phyloP scores from a whole-genome alignment of 37 sponge, comb jelly and placozoan species.

The Tethya wilhelma region DNA sequence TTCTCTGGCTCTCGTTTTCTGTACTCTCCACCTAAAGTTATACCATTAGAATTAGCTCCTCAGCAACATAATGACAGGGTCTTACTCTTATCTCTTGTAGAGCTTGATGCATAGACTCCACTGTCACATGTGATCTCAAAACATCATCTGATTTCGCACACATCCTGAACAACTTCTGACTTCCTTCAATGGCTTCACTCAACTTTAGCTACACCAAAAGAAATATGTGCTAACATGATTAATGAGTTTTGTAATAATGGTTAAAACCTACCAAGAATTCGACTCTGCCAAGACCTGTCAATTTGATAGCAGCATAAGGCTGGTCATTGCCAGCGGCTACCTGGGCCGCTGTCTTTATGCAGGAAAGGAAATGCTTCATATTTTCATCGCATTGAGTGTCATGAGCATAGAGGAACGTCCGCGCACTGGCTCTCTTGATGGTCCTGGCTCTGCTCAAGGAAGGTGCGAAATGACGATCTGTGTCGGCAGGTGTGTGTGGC shows the following conservation, averaged over 20 bases:
- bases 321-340: conserved; percentile 12
- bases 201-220: conserved; percentile 17
- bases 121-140: conserved; percentile 21
- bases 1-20: conserved; percentile 15
- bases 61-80: neutral
- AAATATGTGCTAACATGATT: neutral
- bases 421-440: conserved; percentile 39
- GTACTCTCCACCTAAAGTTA: conserved; percentile 12
- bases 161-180: conserved; percentile 19
- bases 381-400: conserved; percentile 84
- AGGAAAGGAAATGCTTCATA: conserved; percentile 75
- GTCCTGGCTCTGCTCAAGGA: neutral
- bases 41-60: neutral
- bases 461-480: conserved; percentile 38
- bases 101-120: conserved; percentile 28
- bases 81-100: conserved; percentile 25
- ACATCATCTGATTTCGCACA: conserved; percentile 32
- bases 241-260: no score
- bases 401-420: conserved; percentile 79
- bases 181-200: conserved; percentile 43
- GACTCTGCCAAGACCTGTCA: conserved; percentile 82
- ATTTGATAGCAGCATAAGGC: conserved; percentile 83
- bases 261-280: conserved; percentile 65
- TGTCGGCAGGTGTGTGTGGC: no score
- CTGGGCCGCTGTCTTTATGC: conserved; percentile 71